Evolutionary conservation across 2,113 vertebrate species (phyloP).

Genomic region (Murina feae): DNA sequence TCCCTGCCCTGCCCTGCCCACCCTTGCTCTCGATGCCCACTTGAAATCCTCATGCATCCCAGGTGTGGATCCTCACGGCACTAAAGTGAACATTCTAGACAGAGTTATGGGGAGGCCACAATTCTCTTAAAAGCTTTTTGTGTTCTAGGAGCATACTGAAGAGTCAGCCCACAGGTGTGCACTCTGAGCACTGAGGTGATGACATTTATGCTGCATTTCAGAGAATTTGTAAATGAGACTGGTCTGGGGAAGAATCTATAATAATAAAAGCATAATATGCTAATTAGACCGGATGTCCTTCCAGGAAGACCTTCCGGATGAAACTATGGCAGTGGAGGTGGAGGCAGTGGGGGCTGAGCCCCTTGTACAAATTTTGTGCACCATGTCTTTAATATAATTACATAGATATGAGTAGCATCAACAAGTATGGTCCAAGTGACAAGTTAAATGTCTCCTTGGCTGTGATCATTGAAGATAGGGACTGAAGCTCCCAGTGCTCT

Average conservation of each 20-base stretch:
- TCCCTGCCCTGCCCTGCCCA: not conserved
- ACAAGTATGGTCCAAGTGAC: not conserved
- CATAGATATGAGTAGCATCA: not conserved
- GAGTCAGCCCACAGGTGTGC: not conserved
- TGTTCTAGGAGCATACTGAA: not conserved
- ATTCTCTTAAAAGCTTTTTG: not conserved
- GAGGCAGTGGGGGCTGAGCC: no score
- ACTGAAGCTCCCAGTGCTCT: not conserved
- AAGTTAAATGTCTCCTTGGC: not conserved
- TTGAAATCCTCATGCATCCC: not conserved
- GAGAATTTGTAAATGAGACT: slow-evolving; percentile 5
- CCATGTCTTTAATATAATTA: no score
- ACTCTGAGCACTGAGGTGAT: not conserved
- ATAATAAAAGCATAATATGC: no score
- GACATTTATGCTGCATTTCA: not conserved
- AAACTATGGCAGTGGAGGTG: no score
- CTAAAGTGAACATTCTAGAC: not conserved
- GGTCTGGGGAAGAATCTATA: not conserved
- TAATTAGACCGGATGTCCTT: no score
- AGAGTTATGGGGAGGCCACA: not conserved
- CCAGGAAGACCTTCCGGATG: no score
- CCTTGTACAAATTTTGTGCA: no score
- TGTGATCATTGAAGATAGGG: not conserved
- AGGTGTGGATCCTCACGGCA: not conserved
- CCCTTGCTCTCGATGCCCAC: slow-evolving; percentile 18